Conservation (phyloP, 1,140 invertebrate genomes). For the Platyscapa corneri region DNA sequence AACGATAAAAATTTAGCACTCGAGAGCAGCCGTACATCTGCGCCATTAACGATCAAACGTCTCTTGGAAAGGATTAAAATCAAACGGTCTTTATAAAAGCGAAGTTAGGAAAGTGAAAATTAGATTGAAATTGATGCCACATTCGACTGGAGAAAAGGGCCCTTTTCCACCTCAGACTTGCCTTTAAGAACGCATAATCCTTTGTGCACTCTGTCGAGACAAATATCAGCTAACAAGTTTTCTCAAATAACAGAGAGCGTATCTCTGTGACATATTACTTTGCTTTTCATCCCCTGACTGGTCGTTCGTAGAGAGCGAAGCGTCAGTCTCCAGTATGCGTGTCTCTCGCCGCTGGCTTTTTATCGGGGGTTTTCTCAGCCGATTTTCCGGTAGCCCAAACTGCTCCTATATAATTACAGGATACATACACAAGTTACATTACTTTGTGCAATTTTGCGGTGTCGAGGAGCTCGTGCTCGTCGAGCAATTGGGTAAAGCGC, state of each 20-base stretch:
- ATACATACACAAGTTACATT: constrained; percentile 46
- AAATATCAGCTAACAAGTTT: not conserved
- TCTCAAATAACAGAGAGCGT: not conserved
- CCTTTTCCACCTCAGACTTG: constrained; percentile 14
- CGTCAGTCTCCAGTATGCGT: constrained; percentile 13
- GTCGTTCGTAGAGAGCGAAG: constrained; percentile 29
- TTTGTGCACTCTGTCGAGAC: not conserved
- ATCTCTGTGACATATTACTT: not conserved
- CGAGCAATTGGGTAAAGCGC: constrained; percentile 12
- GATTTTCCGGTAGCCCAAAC: constrained; percentile 34
- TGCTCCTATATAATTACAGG: constrained; percentile 50
- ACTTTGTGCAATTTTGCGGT: constrained; percentile 37
- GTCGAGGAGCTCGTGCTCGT: not conserved
- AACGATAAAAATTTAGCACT: not conserved
- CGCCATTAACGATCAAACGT: not conserved
- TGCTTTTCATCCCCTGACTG: constrained; percentile 36
- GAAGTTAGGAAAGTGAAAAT: not conserved
- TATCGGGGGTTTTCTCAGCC: constrained; percentile 29
- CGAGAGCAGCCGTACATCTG: not conserved
- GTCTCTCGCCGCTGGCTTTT: constrained; percentile 14
- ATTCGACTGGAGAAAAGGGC: constrained; percentile 2
- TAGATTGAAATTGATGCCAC: not conserved
- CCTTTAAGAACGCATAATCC: constrained; percentile 24
- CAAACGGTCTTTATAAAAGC: too few species aligned
- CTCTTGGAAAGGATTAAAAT: not conserved